Evolutionary conservation across 2,888 invertebrate genomes (phyloP), one percentile per base, ranked within the genome.

Genomic region (Meganola albula): DNA sequence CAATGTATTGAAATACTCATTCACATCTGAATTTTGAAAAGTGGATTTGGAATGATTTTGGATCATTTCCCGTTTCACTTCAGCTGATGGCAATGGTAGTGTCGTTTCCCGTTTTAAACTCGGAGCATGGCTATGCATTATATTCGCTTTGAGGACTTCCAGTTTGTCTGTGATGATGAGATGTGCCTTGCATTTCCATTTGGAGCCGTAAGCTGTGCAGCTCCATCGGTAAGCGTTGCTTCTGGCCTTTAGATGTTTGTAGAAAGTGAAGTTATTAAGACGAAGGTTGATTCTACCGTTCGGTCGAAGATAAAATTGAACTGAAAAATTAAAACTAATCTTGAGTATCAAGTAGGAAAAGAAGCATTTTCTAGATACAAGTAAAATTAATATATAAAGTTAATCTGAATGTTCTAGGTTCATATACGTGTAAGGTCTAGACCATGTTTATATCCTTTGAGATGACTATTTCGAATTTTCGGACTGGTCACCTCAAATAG

Each of bases 141-240:
- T 66, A 32, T 75, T 73, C 0, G 79, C 78, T 52, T 74, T 77
- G 14, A 83, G 55, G 1, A 83, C 75, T 53, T 77, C 73, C 1
- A 80, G 63, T 11, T 72, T 67, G 10, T 83, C 80, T 0, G 76
- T 80, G 46, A 83, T 77, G 41, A 82, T 71, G 20, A 83, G 71
- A 23, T 77, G 76, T 1, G 82, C 82, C 44, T 71, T 72, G 53
- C 82, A 83, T 29, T 78, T 80, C 72, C 72, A 72, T 38, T 78
- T 79, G 38, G 76, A 71, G 5, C 76, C 76, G 47, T 80, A 79
- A 1, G 74, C 74, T 1, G 80, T 80, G 53, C 82, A 83, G 41
- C 80, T 80, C 82, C 82, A 83, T 10, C 78, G 75, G 20, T 74
- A 64, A 1, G 80, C 79, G 40, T 79, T 74, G 22, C 62, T 64